Conservation (phyloP, 2,113 vertebrate genomes). For the Pao palembangensis region DNA sequence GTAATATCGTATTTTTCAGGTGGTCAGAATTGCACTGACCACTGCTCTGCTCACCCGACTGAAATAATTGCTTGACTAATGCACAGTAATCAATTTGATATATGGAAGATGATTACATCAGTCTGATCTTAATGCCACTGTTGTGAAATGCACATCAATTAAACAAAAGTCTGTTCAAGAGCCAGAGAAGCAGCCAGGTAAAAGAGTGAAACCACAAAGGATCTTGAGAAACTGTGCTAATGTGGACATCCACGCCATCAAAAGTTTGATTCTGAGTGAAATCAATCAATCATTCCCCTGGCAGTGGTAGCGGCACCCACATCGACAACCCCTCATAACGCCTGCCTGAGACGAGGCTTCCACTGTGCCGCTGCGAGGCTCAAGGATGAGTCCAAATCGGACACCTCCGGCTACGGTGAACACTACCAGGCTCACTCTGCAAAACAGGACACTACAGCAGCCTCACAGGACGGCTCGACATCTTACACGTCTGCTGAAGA, state of each 20-base stretch:
- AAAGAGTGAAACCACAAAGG: no score
- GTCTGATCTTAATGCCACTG: no score
- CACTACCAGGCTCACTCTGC: slow-evolving; percentile 52
- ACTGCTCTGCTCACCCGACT: no score
- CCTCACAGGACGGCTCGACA: slow-evolving; percentile 25
- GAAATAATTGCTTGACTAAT: no score
- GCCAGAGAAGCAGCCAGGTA: no score
- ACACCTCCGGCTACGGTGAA: slow-evolving; percentile 48
- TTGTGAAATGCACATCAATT: no score
- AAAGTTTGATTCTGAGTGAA: not conserved
- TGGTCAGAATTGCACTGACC: no score
- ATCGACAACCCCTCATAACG: slow-evolving; percentile 25
- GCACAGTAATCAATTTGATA: no score
- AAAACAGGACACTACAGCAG: slow-evolving; percentile 33
- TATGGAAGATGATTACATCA: no score
- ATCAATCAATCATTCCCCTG: not conserved
- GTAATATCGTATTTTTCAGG: no score
- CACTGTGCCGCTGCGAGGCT: slow-evolving; percentile 51
- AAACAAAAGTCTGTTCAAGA: no score
- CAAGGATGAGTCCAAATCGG: slow-evolving; percentile 64
- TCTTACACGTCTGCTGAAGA: slow-evolving; percentile 39
- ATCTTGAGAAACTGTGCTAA: no score
- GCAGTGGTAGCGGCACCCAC: slow-evolving; percentile 48
- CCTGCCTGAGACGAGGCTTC: slow-evolving; percentile 48
- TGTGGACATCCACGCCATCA: not conserved